These are phyloP conservation scores for Grallaria varia DNA, from an alignment of 2,113 vertebrate species.

Conservation along the genomic window DNA sequence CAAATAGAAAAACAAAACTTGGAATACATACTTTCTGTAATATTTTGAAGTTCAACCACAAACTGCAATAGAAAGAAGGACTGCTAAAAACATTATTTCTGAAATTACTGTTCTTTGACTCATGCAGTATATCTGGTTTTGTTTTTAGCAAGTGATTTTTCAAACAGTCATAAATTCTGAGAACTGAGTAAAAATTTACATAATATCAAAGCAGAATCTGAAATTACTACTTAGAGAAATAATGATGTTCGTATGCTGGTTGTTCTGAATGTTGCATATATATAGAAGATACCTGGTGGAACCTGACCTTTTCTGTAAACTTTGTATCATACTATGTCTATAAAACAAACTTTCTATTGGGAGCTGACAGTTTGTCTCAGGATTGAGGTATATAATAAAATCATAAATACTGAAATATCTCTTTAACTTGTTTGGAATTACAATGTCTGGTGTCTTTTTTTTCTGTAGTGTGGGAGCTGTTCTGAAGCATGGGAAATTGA, in stretches of 20 bases:
- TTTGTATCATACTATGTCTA: background rate
- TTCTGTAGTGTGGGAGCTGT: background rate
- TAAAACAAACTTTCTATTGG: background rate
- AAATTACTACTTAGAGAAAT: background rate
- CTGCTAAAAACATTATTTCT: background rate
- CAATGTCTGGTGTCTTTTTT: background rate
- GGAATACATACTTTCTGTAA: background rate
- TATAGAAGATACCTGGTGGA: background rate
- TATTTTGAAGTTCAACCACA: constrained; percentile 37
- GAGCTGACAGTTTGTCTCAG: background rate
- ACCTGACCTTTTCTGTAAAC: background rate
- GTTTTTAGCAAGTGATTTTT: background rate
- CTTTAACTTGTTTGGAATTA: background rate
- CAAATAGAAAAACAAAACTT: background rate
- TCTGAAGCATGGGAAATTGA: background rate
- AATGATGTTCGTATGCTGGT: background rate
- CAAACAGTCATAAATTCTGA: background rate
- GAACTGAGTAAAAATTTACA: background rate
- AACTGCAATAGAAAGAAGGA: background rate
- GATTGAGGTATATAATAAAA: background rate
- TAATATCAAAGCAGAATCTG: background rate
- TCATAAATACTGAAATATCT: background rate
- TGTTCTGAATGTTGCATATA: background rate
- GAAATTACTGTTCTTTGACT: background rate
- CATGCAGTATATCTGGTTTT: background rate